Percentiles rank a stretch among this genome's conserved stretches.
Conservation (phyloP, 2,797 vertebrate genomes). For the Scomberomorus guttatus region DNA sequence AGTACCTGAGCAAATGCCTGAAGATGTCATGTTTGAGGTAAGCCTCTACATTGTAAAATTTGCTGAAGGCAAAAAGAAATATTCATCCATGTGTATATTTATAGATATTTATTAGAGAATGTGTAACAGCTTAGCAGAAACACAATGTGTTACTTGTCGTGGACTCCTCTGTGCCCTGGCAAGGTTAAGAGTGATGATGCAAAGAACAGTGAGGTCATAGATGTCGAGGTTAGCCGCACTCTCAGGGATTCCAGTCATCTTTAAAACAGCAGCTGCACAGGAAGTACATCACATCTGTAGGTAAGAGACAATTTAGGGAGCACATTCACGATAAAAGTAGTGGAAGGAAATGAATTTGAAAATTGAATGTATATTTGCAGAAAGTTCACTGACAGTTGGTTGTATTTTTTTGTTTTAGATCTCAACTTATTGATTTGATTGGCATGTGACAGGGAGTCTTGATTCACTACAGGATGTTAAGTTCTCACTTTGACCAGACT, state of each 20-base stretch:
- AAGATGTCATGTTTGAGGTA: conserved; percentile 54
- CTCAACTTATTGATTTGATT: conserved; percentile 29
- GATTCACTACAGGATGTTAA: conserved; percentile 7
- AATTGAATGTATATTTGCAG: neutral
- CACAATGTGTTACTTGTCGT: conserved; percentile 2
- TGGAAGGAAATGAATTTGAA: neutral
- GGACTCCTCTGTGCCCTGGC: conserved; percentile 34
- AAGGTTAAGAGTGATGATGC: conserved; percentile 26
- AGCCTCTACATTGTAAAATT: conserved; percentile 5
- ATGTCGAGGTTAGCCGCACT: neutral
- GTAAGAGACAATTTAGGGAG: conserved; percentile 37
- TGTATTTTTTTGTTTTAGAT: conserved; percentile 37
- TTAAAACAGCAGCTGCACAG: conserved; percentile 11
- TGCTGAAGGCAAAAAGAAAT: conserved; percentile 11
- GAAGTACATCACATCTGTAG: conserved; percentile 20
- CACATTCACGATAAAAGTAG: conserved; percentile 1
- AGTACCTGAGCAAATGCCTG: conserved; percentile 44
- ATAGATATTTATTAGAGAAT: neutral
- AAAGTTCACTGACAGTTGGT: conserved; percentile 6
- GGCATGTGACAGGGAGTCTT: conserved; percentile 17
- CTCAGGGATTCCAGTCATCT: conserved; percentile 2
- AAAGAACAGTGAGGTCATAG: conserved; percentile 16
- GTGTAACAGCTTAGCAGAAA: neutral
- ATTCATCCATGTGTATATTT: neutral
- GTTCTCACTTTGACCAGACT: neutral